Percentiles rank a stretch among this genome's conserved stretches.
Conservation (phyloP, 2,797 vertebrate species). For the Mormyrops boulengeri region DNA sequence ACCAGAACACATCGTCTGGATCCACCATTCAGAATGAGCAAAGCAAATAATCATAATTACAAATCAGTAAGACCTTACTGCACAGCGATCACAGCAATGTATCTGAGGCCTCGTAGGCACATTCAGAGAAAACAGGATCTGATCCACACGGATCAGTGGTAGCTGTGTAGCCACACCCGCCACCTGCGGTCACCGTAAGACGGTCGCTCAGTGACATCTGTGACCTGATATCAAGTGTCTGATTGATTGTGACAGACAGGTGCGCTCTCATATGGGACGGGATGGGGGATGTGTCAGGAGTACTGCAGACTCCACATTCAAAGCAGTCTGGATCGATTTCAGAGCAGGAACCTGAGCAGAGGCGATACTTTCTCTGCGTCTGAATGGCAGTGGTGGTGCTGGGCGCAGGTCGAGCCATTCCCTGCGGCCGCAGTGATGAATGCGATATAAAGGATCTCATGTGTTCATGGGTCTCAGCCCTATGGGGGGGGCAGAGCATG, state of each 20-base stretch:
- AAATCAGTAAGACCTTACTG: neutral
- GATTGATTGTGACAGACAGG: slow-evolving; percentile 8
- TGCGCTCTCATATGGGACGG: neutral
- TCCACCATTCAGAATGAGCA: neutral
- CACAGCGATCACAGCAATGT: slow-evolving; percentile 13
- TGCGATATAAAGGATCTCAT: slow-evolving; percentile 27
- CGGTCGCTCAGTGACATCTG: neutral
- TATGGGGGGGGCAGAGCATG: neutral
- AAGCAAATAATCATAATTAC: slow-evolving; percentile 7
- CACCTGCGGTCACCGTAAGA: neutral
- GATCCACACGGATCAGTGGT: neutral
- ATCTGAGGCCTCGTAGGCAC: slow-evolving; percentile 41
- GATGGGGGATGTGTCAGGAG: neutral
- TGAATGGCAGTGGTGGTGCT: neutral
- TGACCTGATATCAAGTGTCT: neutral
- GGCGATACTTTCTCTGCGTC: neutral
- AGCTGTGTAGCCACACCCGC: neutral
- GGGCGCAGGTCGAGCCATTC: neutral
- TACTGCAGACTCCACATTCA: neutral
- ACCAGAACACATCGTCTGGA: neutral
- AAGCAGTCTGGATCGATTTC: neutral
- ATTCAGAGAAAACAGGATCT: neutral
- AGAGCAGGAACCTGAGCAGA: slow-evolving; percentile 1
- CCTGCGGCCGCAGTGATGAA: slow-evolving; percentile 25
- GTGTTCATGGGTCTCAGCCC: slow-evolving; percentile 21